Evolutionary conservation across 2,888 invertebrate species (phyloP).

Genomic region (Nephrotoma guestfalica): DNA sequence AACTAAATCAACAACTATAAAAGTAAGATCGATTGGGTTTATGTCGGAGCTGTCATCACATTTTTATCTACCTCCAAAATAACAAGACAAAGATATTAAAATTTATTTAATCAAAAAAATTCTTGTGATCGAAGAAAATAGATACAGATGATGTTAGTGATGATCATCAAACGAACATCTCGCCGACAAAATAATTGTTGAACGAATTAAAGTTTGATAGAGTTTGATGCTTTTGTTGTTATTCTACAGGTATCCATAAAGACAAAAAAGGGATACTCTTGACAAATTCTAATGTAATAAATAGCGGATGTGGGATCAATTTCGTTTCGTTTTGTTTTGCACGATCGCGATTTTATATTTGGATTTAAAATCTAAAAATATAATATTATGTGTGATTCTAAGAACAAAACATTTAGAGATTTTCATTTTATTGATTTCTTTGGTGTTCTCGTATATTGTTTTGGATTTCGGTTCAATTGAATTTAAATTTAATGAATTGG

Average conservation of each 20-base stretch:
- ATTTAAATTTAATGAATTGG: neutral
- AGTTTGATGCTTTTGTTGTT: neutral
- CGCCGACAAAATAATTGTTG: neutral
- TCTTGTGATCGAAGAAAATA: neutral
- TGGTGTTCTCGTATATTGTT: neutral
- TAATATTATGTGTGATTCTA: neutral
- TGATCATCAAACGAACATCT: neutral
- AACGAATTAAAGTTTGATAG: neutral
- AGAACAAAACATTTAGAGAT: neutral
- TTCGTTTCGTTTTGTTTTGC: neutral
- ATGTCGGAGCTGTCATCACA: neutral
- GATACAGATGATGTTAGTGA: neutral
- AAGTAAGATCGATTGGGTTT: neutral
- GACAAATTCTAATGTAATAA: neutral
- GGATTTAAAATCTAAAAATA: neutral
- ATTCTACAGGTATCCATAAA: neutral
- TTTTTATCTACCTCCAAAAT: neutral
- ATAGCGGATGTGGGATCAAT: neutral
- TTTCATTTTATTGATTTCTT: neutral
- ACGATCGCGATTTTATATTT: neutral
- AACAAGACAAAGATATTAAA: neutral
- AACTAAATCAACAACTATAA: neutral
- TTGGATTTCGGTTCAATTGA: neutral
- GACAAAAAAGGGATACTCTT: neutral
- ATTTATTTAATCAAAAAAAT: neutral